These are phyloP conservation scores for Catotricha subobsoleta DNA, from an alignment of 2,888 invertebrate genomes.

Conservation along the genomic window DNA sequence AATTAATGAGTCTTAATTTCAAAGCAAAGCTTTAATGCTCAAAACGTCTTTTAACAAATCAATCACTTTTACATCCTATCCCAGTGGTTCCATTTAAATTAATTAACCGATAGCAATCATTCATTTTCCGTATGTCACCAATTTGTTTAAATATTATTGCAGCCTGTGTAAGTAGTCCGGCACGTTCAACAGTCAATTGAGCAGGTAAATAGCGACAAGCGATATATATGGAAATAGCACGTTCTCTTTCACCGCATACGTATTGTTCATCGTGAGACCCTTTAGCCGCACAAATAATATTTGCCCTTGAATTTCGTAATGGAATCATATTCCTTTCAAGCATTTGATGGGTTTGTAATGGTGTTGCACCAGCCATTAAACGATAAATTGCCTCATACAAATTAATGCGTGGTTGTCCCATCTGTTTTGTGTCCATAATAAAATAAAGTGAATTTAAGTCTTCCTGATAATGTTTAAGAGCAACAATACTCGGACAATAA, in stretches of 20 bases:
- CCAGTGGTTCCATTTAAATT: slow-evolving; percentile 30
- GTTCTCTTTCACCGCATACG: slow-evolving; percentile 61
- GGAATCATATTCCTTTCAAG: slow-evolving; percentile 65
- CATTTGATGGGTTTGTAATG: slow-evolving; percentile 73
- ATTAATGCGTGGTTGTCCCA: slow-evolving; percentile 68
- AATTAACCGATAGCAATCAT: slow-evolving; percentile 75
- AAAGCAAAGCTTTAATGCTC: too few relatives aligned
- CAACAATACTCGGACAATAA: not conserved
- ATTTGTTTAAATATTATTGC: slow-evolving; percentile 77
- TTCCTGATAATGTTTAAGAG: not conserved
- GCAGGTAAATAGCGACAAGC: slow-evolving; percentile 79
- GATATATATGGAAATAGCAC: slow-evolving; percentile 78
- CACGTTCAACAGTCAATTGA: slow-evolving; percentile 71
- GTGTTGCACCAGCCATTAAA: slow-evolving; percentile 89
- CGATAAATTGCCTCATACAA: slow-evolving; percentile 82
- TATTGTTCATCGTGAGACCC: slow-evolving; percentile 32
- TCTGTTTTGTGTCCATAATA: slow-evolving; percentile 12
- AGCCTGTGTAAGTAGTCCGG: slow-evolving; percentile 82
- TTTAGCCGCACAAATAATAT: slow-evolving; percentile 55
- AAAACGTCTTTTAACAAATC: too few relatives aligned
- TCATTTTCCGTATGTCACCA: slow-evolving; percentile 71
- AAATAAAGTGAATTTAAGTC: not conserved
- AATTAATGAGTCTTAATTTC: too few relatives aligned
- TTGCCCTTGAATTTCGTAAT: slow-evolving; percentile 49
- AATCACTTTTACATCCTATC: too few relatives aligned